A percentile compares a stretch with the other conserved stretches of the same genome.
phyloP scores from a whole-genome alignment of 92 coral and sea anemone genomes.

The Ricordea florida region DNA sequence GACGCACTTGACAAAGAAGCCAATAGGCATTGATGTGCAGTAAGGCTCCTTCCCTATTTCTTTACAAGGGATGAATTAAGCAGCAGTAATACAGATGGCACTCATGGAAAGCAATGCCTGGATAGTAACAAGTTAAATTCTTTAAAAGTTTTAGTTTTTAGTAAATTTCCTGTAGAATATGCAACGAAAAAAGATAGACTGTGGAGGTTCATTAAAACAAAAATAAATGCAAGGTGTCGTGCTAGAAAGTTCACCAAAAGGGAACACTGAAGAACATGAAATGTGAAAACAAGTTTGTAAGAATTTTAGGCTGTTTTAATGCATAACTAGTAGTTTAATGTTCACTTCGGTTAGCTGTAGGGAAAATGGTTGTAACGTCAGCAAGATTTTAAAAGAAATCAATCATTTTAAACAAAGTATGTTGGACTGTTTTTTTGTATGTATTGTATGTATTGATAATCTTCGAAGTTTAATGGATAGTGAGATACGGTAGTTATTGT shows the following conservation, averaged over 20 bases:
- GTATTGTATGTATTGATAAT: too few species aligned
- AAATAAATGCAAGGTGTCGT: constrained; percentile 4
- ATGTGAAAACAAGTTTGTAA: too few species aligned
- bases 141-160: constrained; percentile 19
- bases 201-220: neutral
- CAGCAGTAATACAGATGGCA: constrained; percentile 19
- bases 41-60: constrained; percentile 27
- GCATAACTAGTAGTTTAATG: too few species aligned
- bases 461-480: too few species aligned
- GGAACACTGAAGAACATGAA: constrained; percentile 10
- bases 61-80: constrained; percentile 3
- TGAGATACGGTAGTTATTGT: too few species aligned
- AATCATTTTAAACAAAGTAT: too few species aligned
- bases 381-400: too few species aligned
- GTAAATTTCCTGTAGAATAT: constrained; percentile 17
- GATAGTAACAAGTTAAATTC: neutral
- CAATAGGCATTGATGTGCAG: constrained; percentile 20
- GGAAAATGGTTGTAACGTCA: too few species aligned
- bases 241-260: neutral
- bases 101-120: constrained; percentile 8
- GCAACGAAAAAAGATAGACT: constrained; percentile 11
- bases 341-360: too few species aligned
- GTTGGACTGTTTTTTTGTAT: too few species aligned
- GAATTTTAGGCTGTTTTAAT: too few species aligned
- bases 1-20: constrained; percentile 7